Evolutionary conservation across 2,113 vertebrate species (phyloP), one percentile per base, ranked within the genome.

Genomic region (Panthera tigris): DNA sequence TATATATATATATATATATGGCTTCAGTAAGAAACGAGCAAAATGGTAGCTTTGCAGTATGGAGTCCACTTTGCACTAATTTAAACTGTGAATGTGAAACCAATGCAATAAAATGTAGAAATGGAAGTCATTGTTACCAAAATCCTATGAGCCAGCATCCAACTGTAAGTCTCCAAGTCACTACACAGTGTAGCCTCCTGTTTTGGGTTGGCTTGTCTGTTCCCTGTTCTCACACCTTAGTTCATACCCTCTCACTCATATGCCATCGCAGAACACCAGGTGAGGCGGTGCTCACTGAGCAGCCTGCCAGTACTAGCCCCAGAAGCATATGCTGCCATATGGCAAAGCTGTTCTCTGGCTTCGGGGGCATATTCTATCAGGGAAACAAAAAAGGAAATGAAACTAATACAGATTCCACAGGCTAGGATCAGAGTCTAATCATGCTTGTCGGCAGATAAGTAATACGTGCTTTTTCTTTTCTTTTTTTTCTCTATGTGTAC

Each of bases 1-100:
- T 61, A 84, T 41, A 45, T 71, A 87, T 55, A 39, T 63, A 52
- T 55, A 45, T 68, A 45, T 31, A 41, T 57, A 23, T 69, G 84
- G 27, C 57, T 74, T 94, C 36, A 66, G 2, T 84, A 81, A 95
- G 33, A 86, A 93, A 86, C 33, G 45, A 79, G 81, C 48, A 81
- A 80, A 92, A 92, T 80, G 69, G 50, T 45, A 50, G 18, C 41
- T 92, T 87, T 39, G 63, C 61, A 80, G 29, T 27, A 78, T 74
- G 71, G 36, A 95, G 27, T 66, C 48, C 80, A 74, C 55, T 87
- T 94, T 16, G 33, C 69, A 69, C 33, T 90, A 11, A 36, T 73
- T 69, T 81, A 92, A 73, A 55, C 48, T 48, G 41, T 29, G 27
- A 82, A 18, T 76, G 12, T 94, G 65, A 80, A 81, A 50, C 27